Evolutionary conservation across 1,140 invertebrate genomes (phyloP).

Genomic region (Ridgeia piscesae): DNA sequence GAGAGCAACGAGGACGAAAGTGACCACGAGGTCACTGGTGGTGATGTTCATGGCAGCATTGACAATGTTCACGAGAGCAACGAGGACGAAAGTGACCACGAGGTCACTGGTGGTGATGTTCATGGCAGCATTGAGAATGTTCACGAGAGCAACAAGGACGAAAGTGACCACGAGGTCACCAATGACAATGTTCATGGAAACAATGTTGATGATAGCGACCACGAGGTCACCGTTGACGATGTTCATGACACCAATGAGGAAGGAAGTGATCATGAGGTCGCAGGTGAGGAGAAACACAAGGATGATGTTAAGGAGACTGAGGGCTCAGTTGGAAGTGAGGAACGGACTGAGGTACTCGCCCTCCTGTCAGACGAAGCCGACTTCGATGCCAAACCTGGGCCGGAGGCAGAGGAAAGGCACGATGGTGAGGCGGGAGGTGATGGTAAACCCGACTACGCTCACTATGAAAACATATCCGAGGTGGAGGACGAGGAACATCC

Average conservation of each 20-base stretch:
- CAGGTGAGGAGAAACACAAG: not conserved
- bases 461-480: conserved; percentile 44
- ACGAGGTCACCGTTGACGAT: not conserved
- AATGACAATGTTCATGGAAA: not conserved
- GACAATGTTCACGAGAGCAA: not conserved
- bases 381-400: not conserved
- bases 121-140: too few relatives aligned
- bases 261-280: not conserved
- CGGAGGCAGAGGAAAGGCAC: not conserved
- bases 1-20: not conserved
- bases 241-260: conserved; percentile 28
- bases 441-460: conserved; percentile 63
- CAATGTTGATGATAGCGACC: not conserved
- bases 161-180: not conserved
- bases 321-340: conserved; percentile 12
- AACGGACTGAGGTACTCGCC: not conserved
- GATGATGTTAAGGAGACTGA: not conserved
- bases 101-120: not conserved
- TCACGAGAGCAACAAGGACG: not conserved
- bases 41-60: not conserved
- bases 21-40: not conserved
- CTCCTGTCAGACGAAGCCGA: not conserved
- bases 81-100: not conserved
- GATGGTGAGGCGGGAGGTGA: not conserved
- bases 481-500: conserved; percentile 15